phyloP scores from a whole-genome alignment of 2,113 vertebrate species.

The Myocastor coypus region DNA sequence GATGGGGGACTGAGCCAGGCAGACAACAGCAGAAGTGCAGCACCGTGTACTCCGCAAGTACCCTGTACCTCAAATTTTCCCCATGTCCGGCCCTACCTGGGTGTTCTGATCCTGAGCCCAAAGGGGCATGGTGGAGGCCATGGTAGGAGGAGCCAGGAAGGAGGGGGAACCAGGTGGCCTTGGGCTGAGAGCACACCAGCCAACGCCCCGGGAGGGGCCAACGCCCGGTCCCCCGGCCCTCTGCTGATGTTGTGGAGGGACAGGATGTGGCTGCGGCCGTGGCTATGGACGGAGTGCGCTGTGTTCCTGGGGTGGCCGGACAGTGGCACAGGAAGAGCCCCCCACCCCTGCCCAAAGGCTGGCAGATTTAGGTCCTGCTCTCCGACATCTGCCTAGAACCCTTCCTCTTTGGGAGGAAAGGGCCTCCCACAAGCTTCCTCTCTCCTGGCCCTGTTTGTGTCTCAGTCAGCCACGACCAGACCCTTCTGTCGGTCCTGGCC shows the following conservation, averaged over 20 bases:
- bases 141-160: background rate
- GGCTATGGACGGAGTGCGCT: no score
- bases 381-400: constrained; percentile 2
- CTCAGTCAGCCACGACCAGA: background rate
- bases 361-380: background rate
- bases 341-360: background rate
- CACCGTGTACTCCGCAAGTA: background rate
- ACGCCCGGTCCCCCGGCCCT: background rate
- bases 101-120: background rate
- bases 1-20: background rate
- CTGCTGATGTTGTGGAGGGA: background rate
- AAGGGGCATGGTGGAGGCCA: background rate
- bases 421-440: constrained; percentile 38
- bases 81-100: background rate
- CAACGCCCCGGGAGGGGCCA: background rate
- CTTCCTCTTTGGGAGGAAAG: constrained; percentile 47
- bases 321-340: background rate
- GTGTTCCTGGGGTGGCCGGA: background rate
- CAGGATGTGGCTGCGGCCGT: background rate
- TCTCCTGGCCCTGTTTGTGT: constrained; percentile 21
- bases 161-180: background rate
- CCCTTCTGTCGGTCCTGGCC: background rate
- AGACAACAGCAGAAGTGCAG: background rate
- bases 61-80: background rate
- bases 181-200: background rate